A percentile compares a stretch with the other conserved stretches of the same genome.
These are phyloP conservation scores for Etheostoma spectabile DNA, from an alignment of 2,113 vertebrate genomes.

Conservation along the genomic window DNA sequence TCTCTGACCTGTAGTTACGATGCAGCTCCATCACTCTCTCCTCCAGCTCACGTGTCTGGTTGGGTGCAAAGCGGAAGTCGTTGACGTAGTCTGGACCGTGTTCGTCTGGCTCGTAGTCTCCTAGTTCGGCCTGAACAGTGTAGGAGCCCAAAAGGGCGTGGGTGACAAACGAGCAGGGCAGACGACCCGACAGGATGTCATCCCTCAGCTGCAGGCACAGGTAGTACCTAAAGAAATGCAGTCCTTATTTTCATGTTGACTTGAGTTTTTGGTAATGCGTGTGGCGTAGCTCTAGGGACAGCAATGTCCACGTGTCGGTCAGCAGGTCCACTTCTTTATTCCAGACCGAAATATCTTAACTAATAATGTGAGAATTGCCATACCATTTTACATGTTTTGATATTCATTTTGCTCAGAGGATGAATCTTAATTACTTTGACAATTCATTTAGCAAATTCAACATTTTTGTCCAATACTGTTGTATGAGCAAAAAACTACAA, in stretches of 20 bases:
- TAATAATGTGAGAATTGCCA: neutral
- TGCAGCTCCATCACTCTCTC: conserved; percentile 98
- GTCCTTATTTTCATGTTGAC: neutral
- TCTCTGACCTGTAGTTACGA: conserved; percentile 91
- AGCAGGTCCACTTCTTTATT: neutral
- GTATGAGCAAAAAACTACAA: neutral
- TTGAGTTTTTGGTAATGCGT: neutral
- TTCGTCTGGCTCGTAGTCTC: conserved; percentile 93
- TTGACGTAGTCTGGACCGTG: conserved; percentile 93
- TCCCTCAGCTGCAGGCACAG: conserved; percentile 97
- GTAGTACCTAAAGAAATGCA: conserved; percentile 89
- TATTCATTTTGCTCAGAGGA: neutral
- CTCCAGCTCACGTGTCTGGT: conserved; percentile 96
- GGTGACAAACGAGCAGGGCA: conserved; percentile 98
- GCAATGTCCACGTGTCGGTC: neutral
- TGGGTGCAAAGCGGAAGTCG: conserved; percentile 96
- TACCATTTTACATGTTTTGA: neutral
- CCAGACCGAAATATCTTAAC: neutral
- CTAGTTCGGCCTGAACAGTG: conserved; percentile 94
- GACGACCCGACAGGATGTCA: conserved; percentile 94
- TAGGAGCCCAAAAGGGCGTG: conserved; percentile 98
- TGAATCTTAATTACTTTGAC: neutral
- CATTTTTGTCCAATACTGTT: neutral
- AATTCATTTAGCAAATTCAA: neutral
- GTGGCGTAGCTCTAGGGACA: neutral